These are phyloP conservation scores for Heliothis virescens DNA, from an alignment of 1,140 invertebrate genomes.

Conservation along the genomic window DNA sequence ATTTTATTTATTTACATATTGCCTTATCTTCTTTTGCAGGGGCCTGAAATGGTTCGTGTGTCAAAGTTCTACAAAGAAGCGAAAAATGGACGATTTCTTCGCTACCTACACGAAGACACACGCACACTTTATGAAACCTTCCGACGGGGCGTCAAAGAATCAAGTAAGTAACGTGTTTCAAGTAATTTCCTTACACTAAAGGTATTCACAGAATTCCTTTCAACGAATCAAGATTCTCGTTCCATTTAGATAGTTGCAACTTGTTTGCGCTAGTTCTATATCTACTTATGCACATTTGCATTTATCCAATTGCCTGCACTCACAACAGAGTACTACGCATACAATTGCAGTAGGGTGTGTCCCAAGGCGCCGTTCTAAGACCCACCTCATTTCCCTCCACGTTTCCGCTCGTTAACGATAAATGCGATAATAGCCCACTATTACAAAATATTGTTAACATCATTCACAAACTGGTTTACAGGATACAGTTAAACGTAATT, in stretches of 20 bases:
- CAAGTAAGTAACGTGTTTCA: slow-evolving; percentile 89
- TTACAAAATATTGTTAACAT: slow-evolving; percentile 75
- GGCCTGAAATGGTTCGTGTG: slow-evolving; percentile 94
- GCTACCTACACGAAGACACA: slow-evolving; percentile 95
- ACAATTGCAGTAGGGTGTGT: slow-evolving; percentile 62
- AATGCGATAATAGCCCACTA: slow-evolving; percentile 73
- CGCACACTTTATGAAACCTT: slow-evolving; percentile 97
- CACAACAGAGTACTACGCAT: slow-evolving; percentile 48
- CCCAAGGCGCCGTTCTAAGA: slow-evolving; percentile 65
- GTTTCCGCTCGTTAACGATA: slow-evolving; percentile 78
- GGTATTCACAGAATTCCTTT: neutral
- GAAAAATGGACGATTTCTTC: slow-evolving; percentile 95
- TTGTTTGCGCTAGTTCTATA: slow-evolving; percentile 1
- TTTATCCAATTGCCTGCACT: slow-evolving; percentile 19
- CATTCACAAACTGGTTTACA: slow-evolving; percentile 69
- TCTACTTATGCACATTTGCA: slow-evolving; percentile 1
- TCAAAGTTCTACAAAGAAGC: slow-evolving; percentile 97
- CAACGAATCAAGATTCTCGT: neutral
- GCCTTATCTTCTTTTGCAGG: slow-evolving; percentile 87
- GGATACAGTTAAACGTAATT: slow-evolving; percentile 76
- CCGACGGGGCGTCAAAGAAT: slow-evolving; percentile 95
- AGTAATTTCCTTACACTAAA: neutral
- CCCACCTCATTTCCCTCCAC: slow-evolving; percentile 66
- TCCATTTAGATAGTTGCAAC: slow-evolving; percentile 7
- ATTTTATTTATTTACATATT: neutral